Evolutionary conservation across 2,113 vertebrate genomes (phyloP).

Genomic region (Phyllopteryx taeniolatus): DNA sequence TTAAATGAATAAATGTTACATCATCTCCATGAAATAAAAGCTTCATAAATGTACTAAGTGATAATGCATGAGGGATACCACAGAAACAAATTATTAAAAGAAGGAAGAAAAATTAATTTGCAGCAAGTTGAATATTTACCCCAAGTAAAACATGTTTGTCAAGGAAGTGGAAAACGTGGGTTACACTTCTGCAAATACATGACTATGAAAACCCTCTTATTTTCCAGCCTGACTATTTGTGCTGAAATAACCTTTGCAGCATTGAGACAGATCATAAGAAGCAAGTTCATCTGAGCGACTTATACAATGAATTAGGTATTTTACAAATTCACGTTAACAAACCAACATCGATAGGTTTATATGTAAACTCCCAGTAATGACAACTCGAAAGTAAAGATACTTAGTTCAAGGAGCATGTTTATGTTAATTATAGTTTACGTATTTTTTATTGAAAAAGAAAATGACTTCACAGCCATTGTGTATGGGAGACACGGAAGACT

Average conservation of each 20-base stretch:
- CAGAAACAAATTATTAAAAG: neutral
- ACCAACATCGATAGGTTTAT: neutral
- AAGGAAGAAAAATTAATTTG: neutral
- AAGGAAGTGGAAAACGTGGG: neutral
- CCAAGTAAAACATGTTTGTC: neutral
- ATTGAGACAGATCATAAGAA: neutral
- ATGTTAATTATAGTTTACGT: neutral
- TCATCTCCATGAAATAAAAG: neutral
- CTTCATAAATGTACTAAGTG: neutral
- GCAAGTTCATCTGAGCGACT: neutral
- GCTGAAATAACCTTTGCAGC: neutral
- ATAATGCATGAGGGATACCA: neutral
- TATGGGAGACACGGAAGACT: neutral
- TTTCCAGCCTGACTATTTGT: neutral
- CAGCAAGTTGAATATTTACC: neutral
- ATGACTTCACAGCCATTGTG: no score
- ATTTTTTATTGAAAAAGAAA: neutral
- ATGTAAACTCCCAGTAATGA: neutral
- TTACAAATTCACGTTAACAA: neutral
- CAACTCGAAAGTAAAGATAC: neutral
- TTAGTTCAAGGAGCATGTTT: neutral
- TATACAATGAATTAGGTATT: neutral
- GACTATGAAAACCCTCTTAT: neutral
- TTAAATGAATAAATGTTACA: neutral
- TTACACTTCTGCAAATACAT: neutral